Conservation (phyloP, 2,113 vertebrate species). For the Holacanthus passer region DNA sequence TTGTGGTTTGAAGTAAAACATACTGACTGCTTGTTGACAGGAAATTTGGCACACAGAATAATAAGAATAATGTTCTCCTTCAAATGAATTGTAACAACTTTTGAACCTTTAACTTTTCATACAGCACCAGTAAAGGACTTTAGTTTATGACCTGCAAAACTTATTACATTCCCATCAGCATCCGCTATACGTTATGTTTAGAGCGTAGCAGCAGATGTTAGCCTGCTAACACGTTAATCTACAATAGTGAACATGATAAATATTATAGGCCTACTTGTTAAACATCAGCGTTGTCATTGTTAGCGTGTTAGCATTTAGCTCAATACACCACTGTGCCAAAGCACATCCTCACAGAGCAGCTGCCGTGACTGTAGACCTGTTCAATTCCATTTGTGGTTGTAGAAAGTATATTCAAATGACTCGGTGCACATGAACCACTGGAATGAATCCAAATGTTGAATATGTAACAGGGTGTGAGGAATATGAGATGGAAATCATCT, state of each 20-base stretch:
- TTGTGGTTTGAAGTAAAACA: not conserved
- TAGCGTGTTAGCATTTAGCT: not conserved
- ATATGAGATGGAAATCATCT: not conserved
- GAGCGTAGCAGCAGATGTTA: too few species aligned
- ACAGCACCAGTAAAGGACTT: too few species aligned
- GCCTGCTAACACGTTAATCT: too few species aligned
- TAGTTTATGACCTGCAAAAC: too few species aligned
- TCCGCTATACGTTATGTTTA: too few species aligned
- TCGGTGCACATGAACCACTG: not conserved
- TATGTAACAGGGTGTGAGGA: not conserved
- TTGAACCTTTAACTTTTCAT: too few species aligned
- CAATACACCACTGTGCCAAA: not conserved
- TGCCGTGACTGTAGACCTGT: not conserved
- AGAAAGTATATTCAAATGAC: not conserved
- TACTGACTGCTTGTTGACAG: too few species aligned
- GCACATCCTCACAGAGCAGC: not conserved
- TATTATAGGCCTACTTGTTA: not conserved
- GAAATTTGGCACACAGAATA: too few species aligned
- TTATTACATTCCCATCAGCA: too few species aligned
- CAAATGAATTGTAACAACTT: too few species aligned
- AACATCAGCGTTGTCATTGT: not conserved
- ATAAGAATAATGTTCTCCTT: too few species aligned
- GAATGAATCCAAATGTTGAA: not conserved
- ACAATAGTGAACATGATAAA: not conserved
- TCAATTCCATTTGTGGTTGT: not conserved